Percentiles rank a stretch among this genome's conserved stretches.
Evolutionary conservation across 2,888 invertebrate genomes (phyloP).

Genomic region (Tinea trinotella): DNA sequence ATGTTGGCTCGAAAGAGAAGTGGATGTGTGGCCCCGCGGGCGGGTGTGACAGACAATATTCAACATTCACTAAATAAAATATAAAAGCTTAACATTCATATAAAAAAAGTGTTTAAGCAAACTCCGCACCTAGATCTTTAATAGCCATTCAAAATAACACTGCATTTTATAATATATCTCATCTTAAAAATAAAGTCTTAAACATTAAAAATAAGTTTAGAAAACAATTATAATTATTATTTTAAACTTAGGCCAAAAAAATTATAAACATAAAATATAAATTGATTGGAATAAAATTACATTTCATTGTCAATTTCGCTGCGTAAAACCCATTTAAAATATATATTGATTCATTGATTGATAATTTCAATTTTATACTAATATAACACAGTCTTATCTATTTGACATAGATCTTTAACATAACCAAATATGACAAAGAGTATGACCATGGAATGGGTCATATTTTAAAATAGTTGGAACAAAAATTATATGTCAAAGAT

Average conservation of each 20-base stretch:
- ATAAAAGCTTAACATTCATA: slow-evolving; percentile 74
- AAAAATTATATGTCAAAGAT: too few relatives aligned
- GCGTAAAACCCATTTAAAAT: slow-evolving; percentile 36
- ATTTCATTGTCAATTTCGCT: slow-evolving; percentile 59
- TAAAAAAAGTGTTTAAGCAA: slow-evolving; percentile 74
- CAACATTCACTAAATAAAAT: slow-evolving; percentile 72
- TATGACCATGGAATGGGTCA: too few relatives aligned
- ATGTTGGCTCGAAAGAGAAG: slow-evolving; percentile 29
- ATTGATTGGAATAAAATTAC: slow-evolving; percentile 25
- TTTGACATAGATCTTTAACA: too few relatives aligned
- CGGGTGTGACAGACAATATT: slow-evolving; percentile 47
- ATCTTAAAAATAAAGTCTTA: slow-evolving; percentile 70
- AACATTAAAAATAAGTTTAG: slow-evolving; percentile 45
- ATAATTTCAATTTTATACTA: slow-evolving; percentile 17
- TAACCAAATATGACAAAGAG: too few relatives aligned
- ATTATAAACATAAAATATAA: slow-evolving; percentile 36
- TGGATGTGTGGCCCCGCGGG: slow-evolving; percentile 24
- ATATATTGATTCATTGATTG: too few relatives aligned
- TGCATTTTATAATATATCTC: slow-evolving; percentile 70
- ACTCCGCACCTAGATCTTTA: slow-evolving; percentile 71
- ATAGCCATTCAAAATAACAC: slow-evolving; percentile 70
- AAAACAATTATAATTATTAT: neutral
- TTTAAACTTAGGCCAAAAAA: slow-evolving; percentile 60
- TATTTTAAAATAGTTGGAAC: too few relatives aligned
- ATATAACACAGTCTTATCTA: too few relatives aligned